Conservation (phyloP, 2,888 invertebrate genomes). For the Operophtera brumata region DNA sequence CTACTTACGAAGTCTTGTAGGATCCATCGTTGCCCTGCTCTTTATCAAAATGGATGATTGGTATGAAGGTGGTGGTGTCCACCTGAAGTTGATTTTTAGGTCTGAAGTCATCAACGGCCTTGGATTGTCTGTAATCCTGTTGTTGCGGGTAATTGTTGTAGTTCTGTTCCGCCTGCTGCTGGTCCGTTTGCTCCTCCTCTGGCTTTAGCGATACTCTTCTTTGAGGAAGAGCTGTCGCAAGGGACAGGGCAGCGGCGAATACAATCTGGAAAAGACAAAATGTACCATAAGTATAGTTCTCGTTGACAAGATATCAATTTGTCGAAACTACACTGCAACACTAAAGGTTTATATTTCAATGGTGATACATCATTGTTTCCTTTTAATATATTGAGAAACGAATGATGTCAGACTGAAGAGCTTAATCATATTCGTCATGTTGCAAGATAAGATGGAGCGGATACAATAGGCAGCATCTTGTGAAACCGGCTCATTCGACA, state of each 20-base stretch:
- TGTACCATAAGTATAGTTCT: conserved; percentile 11
- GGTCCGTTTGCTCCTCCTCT: conserved; percentile 57
- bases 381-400: conserved; percentile 41
- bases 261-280: conserved; percentile 59
- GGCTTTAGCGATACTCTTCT: conserved; percentile 62
- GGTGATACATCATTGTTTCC: conserved; percentile 6
- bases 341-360: not conserved
- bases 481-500: conserved; percentile 70
- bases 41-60: conserved; percentile 90
- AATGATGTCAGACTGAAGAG: conserved; percentile 68
- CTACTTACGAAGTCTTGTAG: conserved; percentile 87
- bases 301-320: not conserved
- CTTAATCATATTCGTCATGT: conserved; percentile 76
- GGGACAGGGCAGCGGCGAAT: conserved; percentile 58
- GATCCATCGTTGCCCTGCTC: conserved; percentile 91
- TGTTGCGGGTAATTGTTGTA: conserved; percentile 58
- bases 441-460: conserved; percentile 73
- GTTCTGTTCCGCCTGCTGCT: conserved; percentile 65
- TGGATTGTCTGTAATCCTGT: conserved; percentile 63
- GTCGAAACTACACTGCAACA: not conserved
- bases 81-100: conserved; percentile 65
- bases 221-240: conserved; percentile 71
- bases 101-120: conserved; percentile 69
- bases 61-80: conserved; percentile 87
- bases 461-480: conserved; percentile 73